A percentile compares a stretch with the other conserved stretches of the same genome.
These are phyloP conservation scores for Troides aeacus DNA, from an alignment of 2,888 invertebrate genomes.

Conservation along the genomic window DNA sequence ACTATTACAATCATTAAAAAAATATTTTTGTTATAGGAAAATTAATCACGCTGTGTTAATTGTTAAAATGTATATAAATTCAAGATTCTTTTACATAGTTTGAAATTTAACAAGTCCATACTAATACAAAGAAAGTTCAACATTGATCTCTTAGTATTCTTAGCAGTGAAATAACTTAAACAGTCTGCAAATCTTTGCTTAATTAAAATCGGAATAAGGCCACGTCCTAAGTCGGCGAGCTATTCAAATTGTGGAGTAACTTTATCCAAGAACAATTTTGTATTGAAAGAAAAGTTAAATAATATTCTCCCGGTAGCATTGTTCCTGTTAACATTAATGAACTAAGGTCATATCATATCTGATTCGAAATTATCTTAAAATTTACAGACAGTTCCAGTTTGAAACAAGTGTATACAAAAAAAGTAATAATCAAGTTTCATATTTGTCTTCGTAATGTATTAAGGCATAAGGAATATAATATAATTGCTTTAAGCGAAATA, in stretches of 20 bases:
- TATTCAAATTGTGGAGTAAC: conserved; percentile 6
- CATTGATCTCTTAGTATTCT: conserved; percentile 10
- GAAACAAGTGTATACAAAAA: background rate
- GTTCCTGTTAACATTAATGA: background rate
- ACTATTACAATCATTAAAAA: too few relatives aligned
- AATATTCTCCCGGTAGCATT: background rate
- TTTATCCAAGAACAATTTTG: conserved; percentile 7
- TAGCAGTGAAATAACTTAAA: conserved; percentile 4
- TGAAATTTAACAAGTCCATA: background rate
- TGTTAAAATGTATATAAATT: too few relatives aligned
- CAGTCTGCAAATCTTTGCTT: conserved; percentile 13
- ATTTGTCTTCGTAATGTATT: conserved; percentile 5
- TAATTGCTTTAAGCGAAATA: conserved; percentile 25
- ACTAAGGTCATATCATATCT: background rate
- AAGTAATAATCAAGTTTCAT: background rate
- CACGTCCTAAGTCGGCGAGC: conserved; percentile 15
- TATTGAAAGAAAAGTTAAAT: background rate
- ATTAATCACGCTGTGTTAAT: too few relatives aligned
- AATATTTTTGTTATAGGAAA: too few relatives aligned
- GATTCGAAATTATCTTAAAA: background rate
- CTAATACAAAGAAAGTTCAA: background rate
- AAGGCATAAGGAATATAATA: conserved; percentile 12
- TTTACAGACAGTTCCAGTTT: too few relatives aligned
- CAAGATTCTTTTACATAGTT: too few relatives aligned
- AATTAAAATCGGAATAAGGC: conserved; percentile 17